phyloP scores from a whole-genome alignment of 2,888 invertebrate species.

The Eupithecia insigniata region DNA sequence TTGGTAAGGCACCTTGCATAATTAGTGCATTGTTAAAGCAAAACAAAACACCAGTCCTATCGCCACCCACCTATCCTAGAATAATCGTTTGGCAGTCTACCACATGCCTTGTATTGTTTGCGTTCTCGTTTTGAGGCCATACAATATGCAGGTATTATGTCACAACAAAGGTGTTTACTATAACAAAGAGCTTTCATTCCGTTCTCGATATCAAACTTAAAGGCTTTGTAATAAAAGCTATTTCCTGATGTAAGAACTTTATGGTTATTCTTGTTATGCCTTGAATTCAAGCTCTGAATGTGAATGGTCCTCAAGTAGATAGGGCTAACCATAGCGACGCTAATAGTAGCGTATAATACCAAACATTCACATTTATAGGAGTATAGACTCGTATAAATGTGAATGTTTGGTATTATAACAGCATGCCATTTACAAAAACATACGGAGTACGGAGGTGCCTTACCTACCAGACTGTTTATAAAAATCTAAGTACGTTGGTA shows the following conservation, averaged over 20 bases:
- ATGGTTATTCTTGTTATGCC: constrained; percentile 9
- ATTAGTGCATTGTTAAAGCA: constrained; percentile 40
- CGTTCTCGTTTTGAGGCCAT: constrained; percentile 42
- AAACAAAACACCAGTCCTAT: constrained; percentile 43
- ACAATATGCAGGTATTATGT: constrained; percentile 44
- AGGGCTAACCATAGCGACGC: constrained; percentile 2
- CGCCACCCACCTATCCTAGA: constrained; percentile 49
- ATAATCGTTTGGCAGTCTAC: constrained; percentile 54
- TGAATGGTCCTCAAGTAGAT: constrained; percentile 17
- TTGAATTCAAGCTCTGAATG: constrained; percentile 20
- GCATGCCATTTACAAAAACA: background rate
- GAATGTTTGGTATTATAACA: background rate
- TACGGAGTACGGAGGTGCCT: background rate
- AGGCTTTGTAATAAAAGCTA: constrained; percentile 23
- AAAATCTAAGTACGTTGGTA: background rate
- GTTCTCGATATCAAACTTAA: constrained; percentile 25
- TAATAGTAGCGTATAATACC: too few relatives aligned
- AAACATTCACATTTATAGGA: too few relatives aligned
- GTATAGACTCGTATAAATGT: constrained; percentile 3
- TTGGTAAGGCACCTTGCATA: constrained; percentile 19
- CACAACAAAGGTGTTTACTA: constrained; percentile 41
- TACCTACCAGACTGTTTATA: background rate
- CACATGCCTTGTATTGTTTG: constrained; percentile 52
- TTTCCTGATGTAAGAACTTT: constrained; percentile 11
- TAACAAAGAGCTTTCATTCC: constrained; percentile 32